Base-by-base conservation (phyloP, 2,113 vertebrate species). In the Cathartes aura region DNA sequence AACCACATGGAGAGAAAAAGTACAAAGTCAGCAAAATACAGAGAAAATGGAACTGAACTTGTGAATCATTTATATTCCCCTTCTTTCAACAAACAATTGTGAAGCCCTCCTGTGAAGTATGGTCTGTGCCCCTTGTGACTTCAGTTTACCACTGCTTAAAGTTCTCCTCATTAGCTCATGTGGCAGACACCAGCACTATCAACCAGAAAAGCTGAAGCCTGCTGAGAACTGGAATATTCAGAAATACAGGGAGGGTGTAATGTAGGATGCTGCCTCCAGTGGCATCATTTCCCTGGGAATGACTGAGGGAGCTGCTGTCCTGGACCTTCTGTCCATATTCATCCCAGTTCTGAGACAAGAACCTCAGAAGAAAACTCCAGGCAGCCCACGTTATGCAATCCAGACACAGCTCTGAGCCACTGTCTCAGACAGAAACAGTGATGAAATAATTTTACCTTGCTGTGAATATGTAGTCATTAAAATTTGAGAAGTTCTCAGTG, bases 311-410 rank as follows among this genome's bases (percentile, higher is more conserved):
- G 38, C 32, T n/a, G 11, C 58, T 38, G 38, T 38, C 38, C 38
- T 38, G 38, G 38, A 59, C 19, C 36, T 16, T 82, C 55, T 84
- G 21, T 11, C 42, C 6, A 2, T 7, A 89, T 26, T 24, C 22
- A 53, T 29, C 34, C 24, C 47, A n/a, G 29, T 26, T 71, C 64
- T 38, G 52, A 87, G 62, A n/a, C 12, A 52, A 16, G 29, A 63
- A 50, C 5, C 32, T 43, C 15, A 18, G 42, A 56, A 89, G 42
- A 75, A 47, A 60, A 7, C 6, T n/a, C 36, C 8, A 47, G 19
- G n/a, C 15, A 2, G 38, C 17, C 30, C n/a, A 45, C 0, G 0
- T 15, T 30, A 48, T 8, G 6, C 38, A 53, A 79, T 22, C 24
- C 10, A 60, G 30, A 64, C 4, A 12, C 1, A 8, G 40, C 11